Conservation (phyloP, 2,888 invertebrate genomes). For the Chironomus tentans region DNA sequence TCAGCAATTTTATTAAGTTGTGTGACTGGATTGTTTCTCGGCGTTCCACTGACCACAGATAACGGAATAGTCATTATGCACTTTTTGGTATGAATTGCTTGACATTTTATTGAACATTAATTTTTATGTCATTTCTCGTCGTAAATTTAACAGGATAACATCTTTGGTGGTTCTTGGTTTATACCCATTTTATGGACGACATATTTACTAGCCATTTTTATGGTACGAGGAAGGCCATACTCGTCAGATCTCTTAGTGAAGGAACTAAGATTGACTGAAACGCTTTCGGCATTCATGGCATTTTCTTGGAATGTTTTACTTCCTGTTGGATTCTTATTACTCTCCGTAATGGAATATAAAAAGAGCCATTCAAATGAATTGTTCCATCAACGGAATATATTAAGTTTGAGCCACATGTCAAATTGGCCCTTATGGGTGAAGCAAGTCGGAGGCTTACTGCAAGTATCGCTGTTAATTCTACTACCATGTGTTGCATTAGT, state of each 20-base stretch:
- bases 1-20: constrained; percentile 69
- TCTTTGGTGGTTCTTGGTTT: constrained; percentile 81
- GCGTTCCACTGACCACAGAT: constrained; percentile 81
- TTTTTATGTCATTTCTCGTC: too few species aligned
- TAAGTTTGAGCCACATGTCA: constrained; percentile 38
- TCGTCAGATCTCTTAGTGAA: constrained; percentile 51
- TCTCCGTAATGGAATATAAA: constrained; percentile 61
- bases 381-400: constrained; percentile 54
- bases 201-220: constrained; percentile 72
- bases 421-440: constrained; percentile 68
- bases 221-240: constrained; percentile 77
- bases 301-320: constrained; percentile 83
- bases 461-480: constrained; percentile 63
- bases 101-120: too few species aligned
- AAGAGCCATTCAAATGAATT: constrained; percentile 57
- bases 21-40: constrained; percentile 68
- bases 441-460: constrained; percentile 66
- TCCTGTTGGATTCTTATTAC: constrained; percentile 70
- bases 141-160: constrained; percentile 49
- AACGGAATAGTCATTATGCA: constrained; percentile 73
- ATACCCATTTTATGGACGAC: constrained; percentile 67
- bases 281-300: constrained; percentile 57
- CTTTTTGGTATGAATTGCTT: constrained; percentile 45
- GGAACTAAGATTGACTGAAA: constrained; percentile 42
- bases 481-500: constrained; percentile 50